Conservation (phyloP, 1,140 invertebrate species). For the Diploscapter pachys region DNA sequence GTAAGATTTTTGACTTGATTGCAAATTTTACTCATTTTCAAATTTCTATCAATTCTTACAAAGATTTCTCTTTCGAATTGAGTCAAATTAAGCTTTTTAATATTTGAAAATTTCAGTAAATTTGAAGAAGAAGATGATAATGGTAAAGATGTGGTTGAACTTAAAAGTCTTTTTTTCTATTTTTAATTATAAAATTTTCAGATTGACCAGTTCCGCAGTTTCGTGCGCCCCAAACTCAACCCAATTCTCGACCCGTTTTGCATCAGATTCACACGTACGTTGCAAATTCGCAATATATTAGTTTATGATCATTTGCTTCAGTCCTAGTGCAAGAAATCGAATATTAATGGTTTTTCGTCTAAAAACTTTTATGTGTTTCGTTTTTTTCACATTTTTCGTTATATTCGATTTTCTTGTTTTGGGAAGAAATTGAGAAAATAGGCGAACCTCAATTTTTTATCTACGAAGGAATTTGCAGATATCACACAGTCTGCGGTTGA, state of each 20-base stretch:
- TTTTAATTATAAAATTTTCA: constrained; percentile 39
- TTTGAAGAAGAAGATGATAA: no score
- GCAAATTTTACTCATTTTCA: neutral
- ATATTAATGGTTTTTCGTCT: neutral
- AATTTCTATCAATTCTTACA: no score
- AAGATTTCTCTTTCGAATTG: no score
- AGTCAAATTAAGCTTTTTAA: neutral
- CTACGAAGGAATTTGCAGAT: constrained; percentile 19
- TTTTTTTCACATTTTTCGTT: no score
- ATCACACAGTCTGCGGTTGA: constrained; percentile 64
- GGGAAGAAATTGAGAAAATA: neutral
- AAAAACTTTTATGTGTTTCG: neutral
- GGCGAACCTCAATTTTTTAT: neutral
- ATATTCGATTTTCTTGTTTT: neutral
- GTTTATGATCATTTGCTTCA: constrained; percentile 26
- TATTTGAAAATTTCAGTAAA: neutral
- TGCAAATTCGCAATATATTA: neutral
- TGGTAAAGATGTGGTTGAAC: no score
- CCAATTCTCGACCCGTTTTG: constrained; percentile 69
- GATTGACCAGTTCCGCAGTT: constrained; percentile 68
- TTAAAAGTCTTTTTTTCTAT: constrained; percentile 26
- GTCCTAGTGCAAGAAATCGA: constrained; percentile 14
- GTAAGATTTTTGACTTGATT: constrained; percentile 57
- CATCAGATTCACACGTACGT: constrained; percentile 68
- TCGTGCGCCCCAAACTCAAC: constrained; percentile 67